Evolutionary conservation across 2,888 invertebrate genomes (phyloP).

Genomic region (Yponomeuta plumbellus): DNA sequence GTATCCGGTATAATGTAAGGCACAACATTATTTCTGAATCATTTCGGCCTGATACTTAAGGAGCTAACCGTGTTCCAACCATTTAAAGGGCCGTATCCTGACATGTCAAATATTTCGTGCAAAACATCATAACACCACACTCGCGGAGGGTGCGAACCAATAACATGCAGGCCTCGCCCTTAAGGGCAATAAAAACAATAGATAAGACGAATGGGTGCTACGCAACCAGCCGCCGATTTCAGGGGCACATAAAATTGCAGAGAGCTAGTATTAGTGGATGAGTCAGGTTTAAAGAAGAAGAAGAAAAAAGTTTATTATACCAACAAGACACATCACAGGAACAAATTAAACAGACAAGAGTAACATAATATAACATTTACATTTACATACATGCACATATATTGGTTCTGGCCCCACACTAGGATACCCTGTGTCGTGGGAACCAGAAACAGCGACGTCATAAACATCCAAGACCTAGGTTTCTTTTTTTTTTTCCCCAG

Average conservation of each 20-base stretch:
- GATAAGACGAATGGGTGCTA: slow-evolving; percentile 1
- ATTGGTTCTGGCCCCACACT: too few relatives aligned
- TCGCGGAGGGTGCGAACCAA: not conserved
- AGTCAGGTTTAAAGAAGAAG: not conserved
- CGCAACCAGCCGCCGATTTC: not conserved
- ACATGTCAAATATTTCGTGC: not conserved
- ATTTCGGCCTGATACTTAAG: not conserved
- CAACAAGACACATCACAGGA: too few relatives aligned
- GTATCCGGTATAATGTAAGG: too few relatives aligned
- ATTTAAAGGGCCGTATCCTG: not conserved
- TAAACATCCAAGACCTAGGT: too few relatives aligned
- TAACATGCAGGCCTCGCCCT: not conserved
- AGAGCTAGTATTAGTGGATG: not conserved
- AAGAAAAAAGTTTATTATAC: too few relatives aligned
- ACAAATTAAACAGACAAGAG: too few relatives aligned
- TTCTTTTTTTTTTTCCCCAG: too few relatives aligned
- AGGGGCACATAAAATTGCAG: not conserved
- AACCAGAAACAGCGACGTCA: too few relatives aligned
- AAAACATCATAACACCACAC: not conserved
- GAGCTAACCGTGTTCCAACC: not conserved
- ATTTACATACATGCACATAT: too few relatives aligned
- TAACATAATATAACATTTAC: too few relatives aligned
- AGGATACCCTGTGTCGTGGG: too few relatives aligned
- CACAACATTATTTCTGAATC: too few relatives aligned
- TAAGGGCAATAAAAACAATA: not conserved